phyloP scores from a whole-genome alignment of 2,797 vertebrate genomes.

The Cirrhinus molitorella region DNA sequence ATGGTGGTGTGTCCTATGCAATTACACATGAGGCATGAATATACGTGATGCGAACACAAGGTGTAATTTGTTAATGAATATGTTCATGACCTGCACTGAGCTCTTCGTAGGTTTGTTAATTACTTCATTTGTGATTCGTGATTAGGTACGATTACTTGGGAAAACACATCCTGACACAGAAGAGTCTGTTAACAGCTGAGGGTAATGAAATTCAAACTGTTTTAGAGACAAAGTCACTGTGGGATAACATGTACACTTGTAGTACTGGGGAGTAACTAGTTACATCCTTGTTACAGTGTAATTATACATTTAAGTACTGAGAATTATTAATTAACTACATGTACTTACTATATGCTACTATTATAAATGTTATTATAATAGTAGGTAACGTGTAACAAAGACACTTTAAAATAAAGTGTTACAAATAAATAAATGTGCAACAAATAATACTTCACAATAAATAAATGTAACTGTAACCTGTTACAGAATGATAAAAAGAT shows the following conservation, averaged over 20 bases:
- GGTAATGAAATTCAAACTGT: not conserved
- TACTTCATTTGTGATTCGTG: slow-evolving; percentile 39
- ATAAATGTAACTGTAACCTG: no score
- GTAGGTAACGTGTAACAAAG: no score
- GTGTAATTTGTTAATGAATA: slow-evolving; percentile 49
- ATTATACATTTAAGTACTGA: no score
- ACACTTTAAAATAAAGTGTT: no score
- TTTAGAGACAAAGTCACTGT: not conserved
- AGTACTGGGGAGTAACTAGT: no score
- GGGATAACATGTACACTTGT: not conserved
- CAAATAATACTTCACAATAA: no score
- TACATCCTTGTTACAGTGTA: no score
- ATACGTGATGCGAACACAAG: slow-evolving; percentile 11
- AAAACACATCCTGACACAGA: slow-evolving; percentile 29
- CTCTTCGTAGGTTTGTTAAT: slow-evolving; percentile 45
- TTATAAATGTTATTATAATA: no score
- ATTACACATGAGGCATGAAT: slow-evolving; percentile 25
- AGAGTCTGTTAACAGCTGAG: not conserved
- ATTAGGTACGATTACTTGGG: slow-evolving; percentile 38
- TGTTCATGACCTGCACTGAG: slow-evolving; percentile 36
- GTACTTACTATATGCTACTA: no score
- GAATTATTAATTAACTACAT: no score
- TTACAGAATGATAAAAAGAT: no score
- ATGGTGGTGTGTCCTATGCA: slow-evolving; percentile 34
- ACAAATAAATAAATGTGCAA: no score